These are phyloP conservation scores for Cremastinae sp. DNA, from an alignment of 2,888 invertebrate genomes.

Conservation along the genomic window DNA sequence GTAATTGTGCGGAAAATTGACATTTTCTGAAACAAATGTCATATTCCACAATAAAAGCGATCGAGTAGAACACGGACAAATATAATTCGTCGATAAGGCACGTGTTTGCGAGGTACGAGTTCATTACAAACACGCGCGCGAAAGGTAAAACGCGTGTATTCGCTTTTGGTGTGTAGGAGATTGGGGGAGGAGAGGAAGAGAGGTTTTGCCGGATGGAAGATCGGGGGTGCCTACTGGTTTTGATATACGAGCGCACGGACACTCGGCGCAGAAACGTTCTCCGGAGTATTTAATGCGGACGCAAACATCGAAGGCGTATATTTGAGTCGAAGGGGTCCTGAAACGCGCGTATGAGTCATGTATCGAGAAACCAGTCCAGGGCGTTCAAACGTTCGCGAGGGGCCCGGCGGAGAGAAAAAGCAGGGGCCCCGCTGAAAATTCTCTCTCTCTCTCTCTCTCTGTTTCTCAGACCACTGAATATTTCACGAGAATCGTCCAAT, in stretches of 20 bases:
- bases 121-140: no score
- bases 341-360: constrained; percentile 77
- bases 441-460: constrained; percentile 1
- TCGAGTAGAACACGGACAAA: no score
- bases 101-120: no score
- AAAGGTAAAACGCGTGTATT: no score
- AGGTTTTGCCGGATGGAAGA: constrained; percentile 69
- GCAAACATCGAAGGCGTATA: constrained; percentile 38
- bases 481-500: constrained; percentile 1
- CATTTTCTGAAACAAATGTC: no score
- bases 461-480: background rate
- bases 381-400: no score
- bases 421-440: no score
- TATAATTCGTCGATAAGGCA: no score
- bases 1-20: no score
- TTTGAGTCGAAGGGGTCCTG: constrained; percentile 35
- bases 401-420: no score
- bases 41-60: no score
- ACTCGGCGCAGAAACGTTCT: constrained; percentile 57
- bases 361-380: constrained; percentile 76
- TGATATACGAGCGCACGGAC: constrained; percentile 79
- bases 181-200: constrained; percentile 44
- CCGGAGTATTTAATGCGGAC: constrained; percentile 1
- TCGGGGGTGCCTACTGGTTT: constrained; percentile 80
- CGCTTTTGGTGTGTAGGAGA: no score